Evolutionary conservation across 2,797 vertebrate genomes (phyloP).

Genomic region (Amblyraja radiata): DNA sequence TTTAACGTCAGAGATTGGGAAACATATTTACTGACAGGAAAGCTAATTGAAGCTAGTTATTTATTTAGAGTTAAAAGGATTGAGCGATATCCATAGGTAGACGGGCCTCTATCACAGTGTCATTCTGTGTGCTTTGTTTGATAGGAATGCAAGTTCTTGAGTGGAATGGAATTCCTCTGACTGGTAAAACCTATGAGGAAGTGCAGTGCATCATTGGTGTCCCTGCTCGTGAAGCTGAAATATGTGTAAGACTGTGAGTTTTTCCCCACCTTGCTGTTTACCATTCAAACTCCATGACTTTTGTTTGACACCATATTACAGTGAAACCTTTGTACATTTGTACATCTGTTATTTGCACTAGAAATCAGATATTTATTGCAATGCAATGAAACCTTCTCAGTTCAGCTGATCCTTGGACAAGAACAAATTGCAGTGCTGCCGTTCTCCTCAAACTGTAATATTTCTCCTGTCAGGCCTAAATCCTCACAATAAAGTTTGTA

Average conservation of each 20-base stretch:
- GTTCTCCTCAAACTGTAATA: not conserved
- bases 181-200: constrained; percentile 92
- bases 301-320: constrained; percentile 58
- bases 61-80: not conserved
- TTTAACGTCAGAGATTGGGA: not conserved
- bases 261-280: constrained; percentile 72
- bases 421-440: not conserved
- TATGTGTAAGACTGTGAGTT: constrained; percentile 99
- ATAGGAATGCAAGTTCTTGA: constrained; percentile 97
- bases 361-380: not conserved
- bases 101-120: not conserved
- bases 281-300: constrained; percentile 61
- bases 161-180: constrained; percentile 88
- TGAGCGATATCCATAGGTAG: not conserved
- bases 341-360: not conserved
- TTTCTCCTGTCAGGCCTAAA: not conserved
- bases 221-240: constrained; percentile 90
- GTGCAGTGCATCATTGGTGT: constrained; percentile 85
- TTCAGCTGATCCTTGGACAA: not conserved
- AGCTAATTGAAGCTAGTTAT: not conserved
- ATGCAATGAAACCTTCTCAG: not conserved
- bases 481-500: not conserved
- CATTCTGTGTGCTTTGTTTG: constrained; percentile 32
- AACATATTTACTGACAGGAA: not conserved
- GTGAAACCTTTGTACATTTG: constrained; percentile 57